These are phyloP conservation scores for Frankliniella fusca DNA, from an alignment of 2,888 invertebrate species.

Conservation along the genomic window DNA sequence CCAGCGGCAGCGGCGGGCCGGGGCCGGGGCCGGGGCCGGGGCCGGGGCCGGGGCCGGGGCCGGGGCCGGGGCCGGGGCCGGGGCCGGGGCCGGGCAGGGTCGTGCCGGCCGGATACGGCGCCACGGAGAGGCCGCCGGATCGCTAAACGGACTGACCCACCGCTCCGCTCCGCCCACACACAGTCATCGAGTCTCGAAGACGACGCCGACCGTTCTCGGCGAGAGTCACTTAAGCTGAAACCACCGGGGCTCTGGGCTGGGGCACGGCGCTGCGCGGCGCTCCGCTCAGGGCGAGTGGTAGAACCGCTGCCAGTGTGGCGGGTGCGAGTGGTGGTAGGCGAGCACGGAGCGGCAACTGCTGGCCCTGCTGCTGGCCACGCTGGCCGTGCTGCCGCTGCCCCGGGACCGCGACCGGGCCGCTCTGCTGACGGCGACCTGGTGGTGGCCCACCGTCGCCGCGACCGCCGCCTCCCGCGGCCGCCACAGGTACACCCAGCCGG, in stretches of 20 bases:
- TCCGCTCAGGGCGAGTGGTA: slow-evolving; percentile 6
- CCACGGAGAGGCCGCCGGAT: not conserved
- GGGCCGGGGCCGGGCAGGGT: not conserved
- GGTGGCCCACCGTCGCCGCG: not conserved
- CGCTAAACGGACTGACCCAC: not conserved
- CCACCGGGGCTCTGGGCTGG: not conserved
- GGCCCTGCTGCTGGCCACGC: not conserved
- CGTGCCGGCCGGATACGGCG: not conserved
- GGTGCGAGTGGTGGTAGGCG: slow-evolving; percentile 6
- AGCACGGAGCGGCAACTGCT: slow-evolving; percentile 15
- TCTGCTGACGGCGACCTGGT: not conserved
- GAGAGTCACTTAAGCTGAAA: not conserved
- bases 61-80: too few relatives aligned
- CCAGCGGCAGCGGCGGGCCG: too few relatives aligned
- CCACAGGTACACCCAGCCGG: slow-evolving; percentile 15
- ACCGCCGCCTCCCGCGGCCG: not conserved
- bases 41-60: too few relatives aligned
- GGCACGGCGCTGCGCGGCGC: too few relatives aligned
- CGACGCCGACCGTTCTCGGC: not conserved
- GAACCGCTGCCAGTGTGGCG: not conserved
- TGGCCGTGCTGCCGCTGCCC: not conserved
- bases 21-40: too few relatives aligned
- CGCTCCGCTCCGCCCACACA: not conserved
- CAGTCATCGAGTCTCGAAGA: not conserved
- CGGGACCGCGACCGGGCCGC: not conserved